A percentile compares a stretch with the other conserved stretches of the same genome.
Conservation (phyloP, 2,797 vertebrate species). For the Pelobates cultripes region DNA sequence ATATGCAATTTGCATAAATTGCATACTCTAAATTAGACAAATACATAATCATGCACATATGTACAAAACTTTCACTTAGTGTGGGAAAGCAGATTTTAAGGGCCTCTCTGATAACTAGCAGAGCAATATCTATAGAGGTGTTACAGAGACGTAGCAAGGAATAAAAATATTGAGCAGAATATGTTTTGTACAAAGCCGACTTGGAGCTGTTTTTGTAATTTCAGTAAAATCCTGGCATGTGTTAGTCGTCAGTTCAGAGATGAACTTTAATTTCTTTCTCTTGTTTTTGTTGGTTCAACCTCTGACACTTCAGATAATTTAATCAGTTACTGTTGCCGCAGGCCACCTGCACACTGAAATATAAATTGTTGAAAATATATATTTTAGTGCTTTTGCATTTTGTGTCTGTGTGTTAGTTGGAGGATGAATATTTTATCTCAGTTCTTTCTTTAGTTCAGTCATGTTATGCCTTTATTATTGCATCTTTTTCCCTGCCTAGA, state of each 20-base stretch:
- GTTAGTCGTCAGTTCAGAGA: neutral
- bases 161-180: neutral
- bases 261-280: neutral
- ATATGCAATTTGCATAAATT: slow-evolving; percentile 48
- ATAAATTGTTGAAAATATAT: no score
- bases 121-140: neutral
- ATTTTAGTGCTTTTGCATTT: no score
- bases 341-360: neutral
- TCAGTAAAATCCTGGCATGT: neutral
- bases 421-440: no score
- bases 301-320: neutral
- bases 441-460: no score
- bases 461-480: no score
- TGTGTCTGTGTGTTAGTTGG: no score
- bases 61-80: slow-evolving; percentile 34
- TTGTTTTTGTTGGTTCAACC: neutral
- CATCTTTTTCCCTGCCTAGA: no score
- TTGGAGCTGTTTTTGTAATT: neutral
- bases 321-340: neutral
- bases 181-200: no score
- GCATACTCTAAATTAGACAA: slow-evolving; percentile 42
- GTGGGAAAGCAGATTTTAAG: slow-evolving; percentile 27
- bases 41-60: slow-evolving; percentile 43
- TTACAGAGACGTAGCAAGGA: neutral
- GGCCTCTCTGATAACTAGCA: slow-evolving; percentile 32